A percentile compares a stretch with the other conserved stretches of the same genome.
Evolutionary conservation across 2,113 vertebrate species (phyloP).

Genomic region (Tamias sibiricus): DNA sequence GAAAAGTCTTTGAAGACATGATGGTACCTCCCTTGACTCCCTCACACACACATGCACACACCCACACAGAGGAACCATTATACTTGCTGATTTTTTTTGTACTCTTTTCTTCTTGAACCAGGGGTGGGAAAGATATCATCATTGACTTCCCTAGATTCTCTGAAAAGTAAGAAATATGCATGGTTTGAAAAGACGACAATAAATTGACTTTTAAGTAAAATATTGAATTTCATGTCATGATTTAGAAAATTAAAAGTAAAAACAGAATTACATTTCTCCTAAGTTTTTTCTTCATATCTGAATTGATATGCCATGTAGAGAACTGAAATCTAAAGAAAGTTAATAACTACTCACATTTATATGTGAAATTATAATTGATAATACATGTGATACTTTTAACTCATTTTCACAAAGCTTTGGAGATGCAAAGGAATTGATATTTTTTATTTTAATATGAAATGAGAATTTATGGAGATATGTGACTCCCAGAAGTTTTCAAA

Average conservation of each 20-base stretch:
- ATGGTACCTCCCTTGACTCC: too few species aligned
- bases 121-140: neutral
- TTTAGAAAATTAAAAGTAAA: neutral
- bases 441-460: conserved; percentile 13
- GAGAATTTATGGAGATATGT: neutral
- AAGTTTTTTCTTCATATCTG: neutral
- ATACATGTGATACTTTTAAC: neutral
- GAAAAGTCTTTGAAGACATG: neutral
- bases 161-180: neutral
- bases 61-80: neutral
- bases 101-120: neutral
- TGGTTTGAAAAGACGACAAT: neutral
- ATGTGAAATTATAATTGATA: neutral
- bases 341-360: neutral
- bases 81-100: neutral
- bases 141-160: neutral
- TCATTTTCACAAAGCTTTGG: neutral
- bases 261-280: neutral
- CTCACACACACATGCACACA: too few species aligned
- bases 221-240: neutral
- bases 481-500: neutral
- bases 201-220: neutral
- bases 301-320: neutral
- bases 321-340: neutral
- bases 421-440: neutral